Evolutionary conservation across 2,113 vertebrate species (phyloP).

Genomic region (Onychostruthus taczanowskii): DNA sequence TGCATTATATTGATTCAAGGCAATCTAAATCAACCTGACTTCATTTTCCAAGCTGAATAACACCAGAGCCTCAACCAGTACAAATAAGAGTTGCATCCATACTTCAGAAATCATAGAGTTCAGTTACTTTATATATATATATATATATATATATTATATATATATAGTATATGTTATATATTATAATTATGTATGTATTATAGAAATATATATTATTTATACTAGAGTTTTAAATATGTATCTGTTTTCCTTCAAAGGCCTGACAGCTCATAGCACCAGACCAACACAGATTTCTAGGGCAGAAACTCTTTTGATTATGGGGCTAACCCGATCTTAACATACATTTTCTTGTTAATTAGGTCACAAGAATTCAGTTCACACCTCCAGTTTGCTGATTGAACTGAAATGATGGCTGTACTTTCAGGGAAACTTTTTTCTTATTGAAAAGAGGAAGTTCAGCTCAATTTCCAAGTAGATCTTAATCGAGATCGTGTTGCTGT

Average conservation of each 20-base stretch:
- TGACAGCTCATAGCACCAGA: not conserved
- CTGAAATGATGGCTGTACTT: not conserved
- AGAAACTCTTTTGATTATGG: not conserved
- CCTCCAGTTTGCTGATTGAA: not conserved
- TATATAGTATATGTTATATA: not conserved
- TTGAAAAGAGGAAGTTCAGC: not conserved
- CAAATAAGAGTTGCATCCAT: accelerated
- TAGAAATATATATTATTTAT: not conserved
- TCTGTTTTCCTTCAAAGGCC: not conserved
- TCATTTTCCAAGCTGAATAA: not conserved
- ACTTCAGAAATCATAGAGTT: not conserved
- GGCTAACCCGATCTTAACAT: not conserved
- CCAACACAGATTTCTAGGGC: not conserved
- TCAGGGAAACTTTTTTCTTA: not conserved
- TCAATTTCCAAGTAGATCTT: not conserved
- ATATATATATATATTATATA: not conserved
- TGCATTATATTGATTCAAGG: not conserved
- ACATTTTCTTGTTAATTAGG: not conserved
- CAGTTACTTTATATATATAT: no score
- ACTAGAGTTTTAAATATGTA: not conserved
- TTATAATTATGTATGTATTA: not conserved
- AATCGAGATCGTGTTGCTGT: not conserved
- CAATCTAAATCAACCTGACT: not conserved
- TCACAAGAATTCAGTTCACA: not conserved
- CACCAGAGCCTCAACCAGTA: not conserved